A percentile compares a stretch with the other conserved stretches of the same genome.
phyloP scores from a whole-genome alignment of 2,113 vertebrate species.

The Theristicus caerulescens region DNA sequence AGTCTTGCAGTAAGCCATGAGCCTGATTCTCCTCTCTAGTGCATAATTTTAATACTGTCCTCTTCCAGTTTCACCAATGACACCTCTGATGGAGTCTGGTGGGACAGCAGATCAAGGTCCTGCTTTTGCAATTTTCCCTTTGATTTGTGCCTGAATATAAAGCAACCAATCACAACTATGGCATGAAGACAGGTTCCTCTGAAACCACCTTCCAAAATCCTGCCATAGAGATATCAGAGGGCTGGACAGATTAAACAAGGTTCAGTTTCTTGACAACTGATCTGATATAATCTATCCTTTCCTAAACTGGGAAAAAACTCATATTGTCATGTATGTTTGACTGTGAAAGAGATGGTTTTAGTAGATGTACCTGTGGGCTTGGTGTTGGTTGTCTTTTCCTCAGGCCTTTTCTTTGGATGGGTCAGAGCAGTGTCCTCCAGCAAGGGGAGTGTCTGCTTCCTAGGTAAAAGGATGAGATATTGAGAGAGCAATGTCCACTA shows the following conservation, averaged over 20 bases:
- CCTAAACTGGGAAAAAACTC: neutral
- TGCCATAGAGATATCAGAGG: neutral
- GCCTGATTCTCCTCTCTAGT: neutral
- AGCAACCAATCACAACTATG: neutral
- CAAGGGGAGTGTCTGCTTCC: neutral
- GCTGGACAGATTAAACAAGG: neutral
- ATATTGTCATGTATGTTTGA: neutral
- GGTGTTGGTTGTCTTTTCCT: neutral
- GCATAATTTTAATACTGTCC: neutral
- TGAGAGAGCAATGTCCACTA: accelerated
- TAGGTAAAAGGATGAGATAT: neutral
- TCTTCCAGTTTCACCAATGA: neutral
- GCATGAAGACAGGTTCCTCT: neutral
- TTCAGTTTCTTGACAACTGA: neutral
- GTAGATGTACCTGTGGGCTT: neutral
- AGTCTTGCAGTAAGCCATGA: neutral
- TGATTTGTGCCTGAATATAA: neutral
- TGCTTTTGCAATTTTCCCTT: neutral
- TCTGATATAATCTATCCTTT: neutral
- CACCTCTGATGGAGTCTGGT: neutral
- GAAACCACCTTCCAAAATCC: neutral
- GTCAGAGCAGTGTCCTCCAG: neutral
- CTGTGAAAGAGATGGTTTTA: neutral
- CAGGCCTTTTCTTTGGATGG: neutral
- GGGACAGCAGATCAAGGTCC: neutral